phyloP scores from a whole-genome alignment of 2,113 vertebrate species.

The Gnathonemus longibarbis region DNA sequence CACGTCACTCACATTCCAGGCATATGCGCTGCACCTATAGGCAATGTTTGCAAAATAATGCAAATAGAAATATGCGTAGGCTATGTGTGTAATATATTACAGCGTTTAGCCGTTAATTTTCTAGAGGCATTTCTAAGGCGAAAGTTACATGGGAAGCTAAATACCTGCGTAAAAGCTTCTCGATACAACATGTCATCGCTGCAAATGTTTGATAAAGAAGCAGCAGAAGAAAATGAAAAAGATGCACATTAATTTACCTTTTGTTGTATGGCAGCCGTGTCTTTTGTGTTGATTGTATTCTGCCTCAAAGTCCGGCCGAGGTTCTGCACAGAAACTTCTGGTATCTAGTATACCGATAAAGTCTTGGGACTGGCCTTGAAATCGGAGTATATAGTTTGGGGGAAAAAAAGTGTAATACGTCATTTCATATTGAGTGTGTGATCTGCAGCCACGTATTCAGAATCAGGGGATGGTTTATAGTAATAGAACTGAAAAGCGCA shows the following conservation, averaged over 20 bases:
- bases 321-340: not conserved
- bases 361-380: not conserved
- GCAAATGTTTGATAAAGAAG: not conserved
- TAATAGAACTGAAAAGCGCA: not conserved
- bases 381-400: not conserved
- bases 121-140: not conserved
- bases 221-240: not conserved
- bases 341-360: not conserved
- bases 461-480: not conserved
- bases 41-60: not conserved
- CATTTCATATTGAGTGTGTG: not conserved
- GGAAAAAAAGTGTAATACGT: not conserved
- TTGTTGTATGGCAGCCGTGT: not conserved
- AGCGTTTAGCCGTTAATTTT: not conserved
- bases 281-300: not conserved
- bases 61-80: not conserved
- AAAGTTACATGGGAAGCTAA: not conserved
- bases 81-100: not conserved
- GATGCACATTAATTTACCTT: not conserved
- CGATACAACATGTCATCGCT: not conserved
- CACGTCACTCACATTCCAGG: not conserved
- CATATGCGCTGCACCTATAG: not conserved
- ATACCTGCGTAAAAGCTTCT: not conserved
- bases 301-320: not conserved
- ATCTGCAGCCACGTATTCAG: not conserved